phyloP scores from a whole-genome alignment of 2,113 vertebrate genomes.

The Oxyura jamaicensis region DNA sequence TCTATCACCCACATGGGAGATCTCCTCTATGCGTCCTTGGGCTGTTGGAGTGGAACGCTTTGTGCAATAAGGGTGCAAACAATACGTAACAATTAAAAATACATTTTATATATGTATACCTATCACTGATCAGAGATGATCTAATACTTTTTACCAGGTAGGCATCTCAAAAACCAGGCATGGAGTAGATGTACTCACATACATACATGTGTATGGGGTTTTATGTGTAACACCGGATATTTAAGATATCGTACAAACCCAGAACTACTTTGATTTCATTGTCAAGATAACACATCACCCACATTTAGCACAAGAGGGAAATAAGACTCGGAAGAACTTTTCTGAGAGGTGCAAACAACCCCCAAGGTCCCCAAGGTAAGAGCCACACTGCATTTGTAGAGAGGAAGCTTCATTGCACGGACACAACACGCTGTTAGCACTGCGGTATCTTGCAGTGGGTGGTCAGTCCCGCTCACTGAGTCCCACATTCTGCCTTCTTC shows the following conservation, averaged over 20 bases:
- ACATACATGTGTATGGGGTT: fast-evolving
- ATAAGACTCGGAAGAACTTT: background rate
- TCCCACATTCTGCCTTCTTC: fast-evolving
- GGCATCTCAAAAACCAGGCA: background rate
- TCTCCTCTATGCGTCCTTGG: background rate
- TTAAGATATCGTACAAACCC: background rate
- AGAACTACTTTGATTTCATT: background rate
- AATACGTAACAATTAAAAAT: background rate
- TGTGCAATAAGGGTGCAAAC: background rate
- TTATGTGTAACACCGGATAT: background rate
- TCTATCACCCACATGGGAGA: background rate
- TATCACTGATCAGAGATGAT: background rate
- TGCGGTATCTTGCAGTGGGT: fast-evolving
- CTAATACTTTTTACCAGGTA: background rate
- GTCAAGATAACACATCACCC: too few relatives aligned
- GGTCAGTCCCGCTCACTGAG: fast-evolving
- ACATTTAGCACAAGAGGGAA: background rate
- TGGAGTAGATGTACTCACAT: background rate
- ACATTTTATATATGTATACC: background rate
- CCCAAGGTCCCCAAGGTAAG: background rate
- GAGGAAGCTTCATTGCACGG: fast-evolving
- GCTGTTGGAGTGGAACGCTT: background rate
- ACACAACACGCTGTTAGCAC: background rate
- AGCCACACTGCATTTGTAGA: background rate
- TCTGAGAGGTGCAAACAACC: fast-evolving